Base-by-base conservation (phyloP, 1,140 invertebrate genomes). In the Condylostylus longicornis region DNA sequence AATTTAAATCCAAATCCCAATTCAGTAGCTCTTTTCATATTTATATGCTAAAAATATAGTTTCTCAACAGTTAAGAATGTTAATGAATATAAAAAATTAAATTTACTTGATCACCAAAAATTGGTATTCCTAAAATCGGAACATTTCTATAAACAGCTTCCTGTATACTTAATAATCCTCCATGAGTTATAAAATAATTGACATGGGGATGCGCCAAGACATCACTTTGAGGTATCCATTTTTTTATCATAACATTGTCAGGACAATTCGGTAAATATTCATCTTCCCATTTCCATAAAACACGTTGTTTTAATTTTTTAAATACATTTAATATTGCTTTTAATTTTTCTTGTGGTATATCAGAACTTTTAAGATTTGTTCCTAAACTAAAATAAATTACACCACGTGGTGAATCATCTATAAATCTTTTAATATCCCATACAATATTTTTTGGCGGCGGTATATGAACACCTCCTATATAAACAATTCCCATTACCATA, bases 161-260 rank as follows among this genome's bases (percentile, higher is more conserved):
- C 34, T 63, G 63, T 10, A 63, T 42, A 17, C 68, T 64, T 14
- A 70, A 54, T 9, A 67, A 48, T 21, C 72, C 71, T 13, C 69
- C 70, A 41, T 73, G 72, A 35, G 62, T 67, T 0, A 73, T 54
- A 40, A 72, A 74, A 1, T 49, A 37, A 14, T 45, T 49, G 4
- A 62, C 48, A 31, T 54, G 51, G 0, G 57, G 55, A 54, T 73
- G 68, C 0, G 56, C 67, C 20, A 74, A 43, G 14, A 74, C 54
- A 42, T 72, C 70, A 29, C 66, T 66, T 44, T 75, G 73, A 9
- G 72, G 68, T 22, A 75, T 47, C 54, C 66, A 67, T 42, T 65
- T 58, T 19, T 59, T 47, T 1, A 66, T 54, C 42, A 60, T 50
- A 2, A 71, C 53, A 45, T 71, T 70, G 29, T 54, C 45, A 3